A percentile compares a stretch with the other conserved stretches of the same genome.
Conservation (phyloP, 2,888 invertebrate genomes). For the Eupithecia tripunctaria region DNA sequence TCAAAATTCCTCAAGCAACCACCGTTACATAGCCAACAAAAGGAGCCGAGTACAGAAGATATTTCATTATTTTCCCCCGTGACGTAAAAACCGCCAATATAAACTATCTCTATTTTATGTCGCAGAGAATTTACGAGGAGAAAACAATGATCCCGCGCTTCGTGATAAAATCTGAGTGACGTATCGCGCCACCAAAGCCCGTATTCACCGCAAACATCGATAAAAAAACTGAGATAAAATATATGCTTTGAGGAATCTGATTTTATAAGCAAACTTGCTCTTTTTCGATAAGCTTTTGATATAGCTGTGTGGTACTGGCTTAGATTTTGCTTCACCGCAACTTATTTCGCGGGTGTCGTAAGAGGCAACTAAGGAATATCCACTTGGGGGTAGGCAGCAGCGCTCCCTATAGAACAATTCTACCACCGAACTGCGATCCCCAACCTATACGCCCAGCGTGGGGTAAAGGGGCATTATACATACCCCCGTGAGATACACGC, state of each 20-base stretch:
- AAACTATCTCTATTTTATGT: conserved; percentile 17
- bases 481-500: no score
- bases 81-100: conserved; percentile 14
- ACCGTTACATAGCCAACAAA: not conserved
- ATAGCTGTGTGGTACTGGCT: no score
- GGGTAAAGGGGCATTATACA: no score
- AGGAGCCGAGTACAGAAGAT: not conserved
- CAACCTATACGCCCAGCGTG: no score
- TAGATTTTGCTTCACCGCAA: no score
- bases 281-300: not conserved
- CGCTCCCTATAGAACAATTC: no score
- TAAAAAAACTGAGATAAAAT: not conserved
- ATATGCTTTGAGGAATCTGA: not conserved
- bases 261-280: not conserved
- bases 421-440: no score
- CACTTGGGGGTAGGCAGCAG: no score
- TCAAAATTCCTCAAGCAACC: not conserved
- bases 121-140: conserved; percentile 22
- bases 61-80: conserved; percentile 14
- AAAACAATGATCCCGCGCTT: conserved; percentile 31
- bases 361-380: no score
- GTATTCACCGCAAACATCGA: conserved; percentile 20
- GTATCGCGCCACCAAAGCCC: conserved; percentile 21
- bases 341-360: no score
- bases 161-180: conserved; percentile 34